Percentiles rank a stretch among this genome's conserved stretches.
phyloP scores from a whole-genome alignment of 2,113 vertebrate genomes.

The Campylorhamphus procurvoides region DNA sequence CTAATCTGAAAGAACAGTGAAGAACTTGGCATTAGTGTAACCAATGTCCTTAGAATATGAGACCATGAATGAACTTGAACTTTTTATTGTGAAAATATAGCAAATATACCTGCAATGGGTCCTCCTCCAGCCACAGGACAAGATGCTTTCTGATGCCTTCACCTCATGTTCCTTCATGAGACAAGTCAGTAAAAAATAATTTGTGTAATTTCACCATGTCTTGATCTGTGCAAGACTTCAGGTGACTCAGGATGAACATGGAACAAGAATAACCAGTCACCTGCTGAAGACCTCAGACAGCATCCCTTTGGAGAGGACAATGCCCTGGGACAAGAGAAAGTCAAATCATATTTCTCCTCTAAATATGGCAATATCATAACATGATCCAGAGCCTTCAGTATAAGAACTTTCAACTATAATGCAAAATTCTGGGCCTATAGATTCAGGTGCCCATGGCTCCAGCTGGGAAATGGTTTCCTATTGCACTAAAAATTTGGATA shows the following conservation, averaged over 20 bases:
- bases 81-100: too few relatives aligned
- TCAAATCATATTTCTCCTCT: neutral
- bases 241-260: neutral
- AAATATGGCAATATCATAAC: neutral
- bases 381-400: neutral
- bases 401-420: neutral
- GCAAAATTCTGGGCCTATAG: neutral
- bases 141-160: neutral
- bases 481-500: neutral
- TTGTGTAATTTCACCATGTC: neutral
- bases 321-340: neutral
- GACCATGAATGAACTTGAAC: too few relatives aligned
- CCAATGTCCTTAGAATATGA: too few relatives aligned
- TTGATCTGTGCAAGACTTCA: neutral
- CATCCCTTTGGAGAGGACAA: neutral
- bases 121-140: too few relatives aligned
- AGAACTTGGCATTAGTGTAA: too few relatives aligned
- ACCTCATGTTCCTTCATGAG: neutral
- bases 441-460: neutral
- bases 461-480: neutral
- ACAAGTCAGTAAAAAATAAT: neutral
- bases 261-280: neutral
- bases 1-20: too few relatives aligned
- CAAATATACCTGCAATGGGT: too few relatives aligned
- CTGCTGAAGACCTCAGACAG: neutral